Base-by-base conservation (phyloP, 2,797 vertebrate genomes). In the Sylvia borin region DNA sequence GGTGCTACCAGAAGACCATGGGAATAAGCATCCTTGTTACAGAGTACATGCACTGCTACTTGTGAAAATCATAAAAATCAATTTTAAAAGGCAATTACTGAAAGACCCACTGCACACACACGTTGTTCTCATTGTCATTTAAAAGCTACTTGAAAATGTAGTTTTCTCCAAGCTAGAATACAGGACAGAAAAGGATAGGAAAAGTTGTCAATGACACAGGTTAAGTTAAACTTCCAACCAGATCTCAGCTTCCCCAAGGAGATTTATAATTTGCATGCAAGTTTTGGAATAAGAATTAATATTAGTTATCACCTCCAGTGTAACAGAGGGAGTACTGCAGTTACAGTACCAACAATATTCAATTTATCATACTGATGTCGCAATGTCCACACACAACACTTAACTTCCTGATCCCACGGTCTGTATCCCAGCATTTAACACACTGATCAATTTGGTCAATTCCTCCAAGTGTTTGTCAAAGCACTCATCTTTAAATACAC, bases 351-450 rank as follows among this genome's bases (percentile, higher is more conserved):
- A 92, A 67, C 0, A 38, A 53, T 55, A 73, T 95, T 48, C 88
- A 94, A 85, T 97, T 96, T 95, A 96, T 88, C 32, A 50, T 65
- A 84, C 25, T 80, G 68, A 68, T 92, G 61, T 82, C 93, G 67
- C 32, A 93, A 94, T 53, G 81, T 92, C 96, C 96, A 96, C 73
- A 93, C 85, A 92, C 87, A 94, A 91, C 76, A 81, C 64, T 95
- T 82, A 91, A 85, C 72, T 95, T 96, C 62, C 76, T 72, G 75
- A 96, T 95, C 86, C 84, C 67, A 58, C 64, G 95, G 77, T 36
- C 83, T 88, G 72, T 87, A 95, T 70, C 84, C 85, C 78, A 88
- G 5, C 14, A 32, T 85, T 87, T 91, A 92, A 94, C 45, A 91
- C 32, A 60, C 53, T 61, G 84, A 97, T 92, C 94, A 92, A 86